Evolutionary conservation across 1,140 invertebrate species (phyloP).

Genomic region (Leptinotarsa undecemlineata): DNA sequence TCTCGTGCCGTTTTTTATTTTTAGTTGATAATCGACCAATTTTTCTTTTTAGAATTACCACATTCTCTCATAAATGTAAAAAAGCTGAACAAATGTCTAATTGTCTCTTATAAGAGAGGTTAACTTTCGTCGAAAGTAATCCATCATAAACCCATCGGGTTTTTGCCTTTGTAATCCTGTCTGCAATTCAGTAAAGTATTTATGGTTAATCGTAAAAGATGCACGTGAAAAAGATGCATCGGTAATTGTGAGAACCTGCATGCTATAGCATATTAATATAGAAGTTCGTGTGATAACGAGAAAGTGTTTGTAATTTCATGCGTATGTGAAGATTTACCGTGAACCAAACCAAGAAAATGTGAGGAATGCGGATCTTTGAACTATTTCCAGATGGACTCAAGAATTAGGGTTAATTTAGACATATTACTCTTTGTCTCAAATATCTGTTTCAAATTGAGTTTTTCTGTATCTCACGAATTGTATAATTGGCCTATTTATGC

Average conservation of each 20-base stretch:
- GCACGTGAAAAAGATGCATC: constrained; percentile 17
- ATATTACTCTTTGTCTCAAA: too few relatives aligned
- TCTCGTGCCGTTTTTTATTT: too few relatives aligned
- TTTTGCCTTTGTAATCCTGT: constrained; percentile 1
- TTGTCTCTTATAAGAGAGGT: not conserved
- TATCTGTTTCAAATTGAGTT: too few relatives aligned
- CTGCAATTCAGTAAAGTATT: constrained; percentile 10
- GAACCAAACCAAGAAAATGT: not conserved
- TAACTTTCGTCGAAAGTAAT: not conserved
- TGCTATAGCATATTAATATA: constrained; percentile 9
- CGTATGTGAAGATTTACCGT: constrained; percentile 2
- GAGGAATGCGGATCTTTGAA: not conserved
- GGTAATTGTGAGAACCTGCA: constrained; percentile 14
- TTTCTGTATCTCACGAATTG: too few relatives aligned
- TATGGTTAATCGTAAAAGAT: constrained; percentile 19
- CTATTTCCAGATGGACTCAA: too few relatives aligned
- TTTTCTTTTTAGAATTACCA: too few relatives aligned
- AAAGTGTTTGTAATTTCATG: constrained; percentile 1
- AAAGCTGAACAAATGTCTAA: not conserved
- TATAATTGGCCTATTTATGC: too few relatives aligned
- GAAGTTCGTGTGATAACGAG: constrained; percentile 7
- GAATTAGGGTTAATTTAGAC: too few relatives aligned
- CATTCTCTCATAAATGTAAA: too few relatives aligned
- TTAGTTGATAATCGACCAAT: too few relatives aligned
- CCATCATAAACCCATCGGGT: not conserved